These are phyloP conservation scores for Eupithecia inturbata DNA, from an alignment of 2,888 invertebrate species.

Conservation along the genomic window DNA sequence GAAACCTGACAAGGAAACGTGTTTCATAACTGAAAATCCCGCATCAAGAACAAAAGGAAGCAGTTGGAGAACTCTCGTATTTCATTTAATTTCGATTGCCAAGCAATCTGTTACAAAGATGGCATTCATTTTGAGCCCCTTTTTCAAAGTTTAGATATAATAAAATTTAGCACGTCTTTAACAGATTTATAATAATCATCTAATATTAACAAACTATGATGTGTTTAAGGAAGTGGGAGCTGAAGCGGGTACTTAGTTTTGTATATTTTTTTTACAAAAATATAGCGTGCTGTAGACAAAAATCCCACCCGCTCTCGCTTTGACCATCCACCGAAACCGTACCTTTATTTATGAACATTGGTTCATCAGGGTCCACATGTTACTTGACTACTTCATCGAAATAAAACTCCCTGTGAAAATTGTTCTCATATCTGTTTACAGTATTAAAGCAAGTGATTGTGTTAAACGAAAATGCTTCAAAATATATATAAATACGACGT, in stretches of 20 bases:
- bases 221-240: background rate
- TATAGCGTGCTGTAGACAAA: background rate
- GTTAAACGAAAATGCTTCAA: background rate
- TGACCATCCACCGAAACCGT: background rate
- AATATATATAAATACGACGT: no score
- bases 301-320: background rate
- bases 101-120: slow-evolving; percentile 8
- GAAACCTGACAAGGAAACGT: slow-evolving; percentile 4
- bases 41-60: slow-evolving; percentile 7
- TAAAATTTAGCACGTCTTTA: background rate
- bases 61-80: background rate
- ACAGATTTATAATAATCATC: background rate
- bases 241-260: background rate
- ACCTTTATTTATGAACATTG: background rate
- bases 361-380: background rate
- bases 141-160: background rate
- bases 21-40: slow-evolving; percentile 5
- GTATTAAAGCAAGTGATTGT: slow-evolving; percentile 1
- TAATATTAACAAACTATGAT: background rate
- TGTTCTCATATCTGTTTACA: background rate
- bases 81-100: slow-evolving; percentile 7
- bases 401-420: background rate
- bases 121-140: slow-evolving; percentile 3
- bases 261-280: background rate
- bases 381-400: background rate